A percentile compares a stretch with the other conserved stretches of the same genome.
Evolutionary conservation across 2,888 invertebrate species (phyloP).

Genomic region (Onchidella celtica): DNA sequence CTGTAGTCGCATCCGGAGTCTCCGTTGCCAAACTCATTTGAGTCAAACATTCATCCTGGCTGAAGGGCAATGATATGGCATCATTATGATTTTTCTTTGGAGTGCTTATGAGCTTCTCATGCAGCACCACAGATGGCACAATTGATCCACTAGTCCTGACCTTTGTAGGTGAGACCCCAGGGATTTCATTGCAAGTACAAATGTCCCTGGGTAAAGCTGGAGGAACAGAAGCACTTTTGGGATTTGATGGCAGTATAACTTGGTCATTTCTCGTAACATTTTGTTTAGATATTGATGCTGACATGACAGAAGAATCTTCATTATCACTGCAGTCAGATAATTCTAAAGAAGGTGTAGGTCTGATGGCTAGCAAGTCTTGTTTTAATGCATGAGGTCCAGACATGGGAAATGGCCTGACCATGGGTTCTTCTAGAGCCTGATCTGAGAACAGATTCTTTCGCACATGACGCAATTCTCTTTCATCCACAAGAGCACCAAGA

Average conservation of each 20-base stretch:
- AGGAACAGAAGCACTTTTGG: neutral
- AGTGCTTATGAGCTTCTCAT: too few relatives aligned
- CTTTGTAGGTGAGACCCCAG: neutral
- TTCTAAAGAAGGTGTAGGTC: neutral
- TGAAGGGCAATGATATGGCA: neutral
- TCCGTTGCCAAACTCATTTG: too few relatives aligned
- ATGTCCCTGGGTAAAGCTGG: neutral
- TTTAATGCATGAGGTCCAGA: neutral
- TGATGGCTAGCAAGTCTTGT: neutral
- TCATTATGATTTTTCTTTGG: neutral
- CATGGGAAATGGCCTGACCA: neutral
- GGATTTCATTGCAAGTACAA: neutral
- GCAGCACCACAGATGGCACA: too few relatives aligned
- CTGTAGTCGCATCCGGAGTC: neutral
- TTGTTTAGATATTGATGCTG: neutral
- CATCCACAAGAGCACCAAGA: neutral
- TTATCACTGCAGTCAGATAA: conserved; percentile 5
- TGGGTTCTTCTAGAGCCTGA: neutral
- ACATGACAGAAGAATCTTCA: neutral
- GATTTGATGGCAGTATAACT: neutral
- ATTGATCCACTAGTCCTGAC: neutral
- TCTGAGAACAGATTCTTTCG: conserved; percentile 27
- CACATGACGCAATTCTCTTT: neutral
- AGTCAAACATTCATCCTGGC: neutral
- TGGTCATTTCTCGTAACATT: neutral